Evolutionary conservation across 37 sponge, comb jelly and placozoan genomes (phyloP), one percentile per base, ranked within the genome.

Genomic region (Dysidea cf. avara): DNA sequence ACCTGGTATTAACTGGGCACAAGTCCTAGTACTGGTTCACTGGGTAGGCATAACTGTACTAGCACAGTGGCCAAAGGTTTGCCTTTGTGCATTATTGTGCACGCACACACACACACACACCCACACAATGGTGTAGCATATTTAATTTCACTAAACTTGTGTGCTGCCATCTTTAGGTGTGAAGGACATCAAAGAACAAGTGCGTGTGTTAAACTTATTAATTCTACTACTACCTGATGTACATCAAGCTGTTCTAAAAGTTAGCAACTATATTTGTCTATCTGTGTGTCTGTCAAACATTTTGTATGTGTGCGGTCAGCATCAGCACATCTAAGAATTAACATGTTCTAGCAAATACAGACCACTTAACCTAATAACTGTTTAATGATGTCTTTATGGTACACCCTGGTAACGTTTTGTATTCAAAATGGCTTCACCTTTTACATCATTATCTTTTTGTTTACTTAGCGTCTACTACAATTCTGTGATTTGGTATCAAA

Each of bases 191-290:
- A 80, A 80, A 75, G 87, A 93, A 31, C 83, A 88, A 39, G 81
- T 93, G 46, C 52, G 80, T 31, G 80, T 86, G 0, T 78, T 93
- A 53, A 93, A 93, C 75, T 75, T 85, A 6, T 68, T 93, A 13
- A 53, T 93, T 1, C 78, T 93, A 6, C 86, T 88, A 34, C 71
- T 93, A 20, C 94, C 94, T 3, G 61, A 53, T 14, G 40, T 81
- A 11, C 79, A 93, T 37, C 86, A 86, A 66, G 67, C 25, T 20
- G 66, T 71, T 1, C 83, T 91, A 17, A 90, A 84, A 78, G 90
- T 87, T 51, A 50, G 66, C 0, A 11, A 50, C 33, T 48, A 39
- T 49, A 29, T 13, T 67, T 18, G 46, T 59, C 43, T 39, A 32
- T 24, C 11, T 13, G 71, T 26, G 38, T 40, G 40, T 35, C 29